A percentile compares a stretch with the other conserved stretches of the same genome.
These are phyloP conservation scores for Ammodytes dubius DNA, from an alignment of 2,113 vertebrate species.

Conservation along the genomic window DNA sequence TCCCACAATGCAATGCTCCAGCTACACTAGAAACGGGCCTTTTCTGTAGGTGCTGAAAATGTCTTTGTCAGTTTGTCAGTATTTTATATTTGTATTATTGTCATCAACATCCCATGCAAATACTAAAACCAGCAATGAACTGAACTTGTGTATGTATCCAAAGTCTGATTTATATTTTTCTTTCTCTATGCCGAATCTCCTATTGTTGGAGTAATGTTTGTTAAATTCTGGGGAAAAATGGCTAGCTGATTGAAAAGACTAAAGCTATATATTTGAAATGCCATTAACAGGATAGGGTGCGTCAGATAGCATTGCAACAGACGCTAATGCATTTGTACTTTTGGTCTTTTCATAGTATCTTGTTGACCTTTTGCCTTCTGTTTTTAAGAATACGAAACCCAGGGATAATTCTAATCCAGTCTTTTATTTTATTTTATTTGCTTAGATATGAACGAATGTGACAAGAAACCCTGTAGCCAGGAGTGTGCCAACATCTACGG, in stretches of 20 bases:
- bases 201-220: too few species aligned
- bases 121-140: neutral
- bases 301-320: neutral
- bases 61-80: too few species aligned
- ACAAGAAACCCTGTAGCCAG: slow-evolving; percentile 90
- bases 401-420: neutral
- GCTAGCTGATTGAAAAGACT: too few species aligned
- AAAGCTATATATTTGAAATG: too few species aligned
- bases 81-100: neutral
- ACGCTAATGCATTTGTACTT: neutral
- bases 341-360: neutral
- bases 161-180: neutral
- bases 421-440: slow-evolving; percentile 53
- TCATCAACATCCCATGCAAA: neutral
- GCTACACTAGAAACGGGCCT: neutral
- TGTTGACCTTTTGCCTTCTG: neutral
- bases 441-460: slow-evolving; percentile 93
- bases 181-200: neutral
- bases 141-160: neutral
- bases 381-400: neutral
- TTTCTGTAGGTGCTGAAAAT: neutral
- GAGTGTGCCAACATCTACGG: slow-evolving; percentile 95
- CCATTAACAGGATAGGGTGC: neutral
- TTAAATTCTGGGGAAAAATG: too few species aligned
- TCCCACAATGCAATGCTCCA: neutral